A percentile compares a stretch with the other conserved stretches of the same genome.
Evolutionary conservation across 2,888 invertebrate genomes (phyloP).

Genomic region (Chirona hameri): DNA sequence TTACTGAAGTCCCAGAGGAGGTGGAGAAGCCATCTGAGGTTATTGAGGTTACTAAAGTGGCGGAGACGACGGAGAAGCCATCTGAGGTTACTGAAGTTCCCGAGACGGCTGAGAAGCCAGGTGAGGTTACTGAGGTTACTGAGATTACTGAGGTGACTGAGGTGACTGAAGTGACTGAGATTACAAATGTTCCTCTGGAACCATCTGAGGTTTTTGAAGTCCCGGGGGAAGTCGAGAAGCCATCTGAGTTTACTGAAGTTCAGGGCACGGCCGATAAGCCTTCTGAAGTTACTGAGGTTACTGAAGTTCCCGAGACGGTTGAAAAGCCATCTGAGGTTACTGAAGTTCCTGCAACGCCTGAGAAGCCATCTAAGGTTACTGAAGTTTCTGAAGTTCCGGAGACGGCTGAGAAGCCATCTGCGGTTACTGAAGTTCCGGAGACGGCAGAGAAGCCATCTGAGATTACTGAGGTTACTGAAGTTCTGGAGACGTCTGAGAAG

Average conservation of each 20-base stretch:
- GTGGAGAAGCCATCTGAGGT: neutral
- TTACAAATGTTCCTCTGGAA: neutral
- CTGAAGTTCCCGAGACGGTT: neutral
- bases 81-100: neutral
- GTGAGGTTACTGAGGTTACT: too few relatives aligned
- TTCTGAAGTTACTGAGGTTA: neutral
- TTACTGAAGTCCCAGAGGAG: too few relatives aligned
- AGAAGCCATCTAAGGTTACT: neutral
- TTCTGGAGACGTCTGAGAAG: neutral
- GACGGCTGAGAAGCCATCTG: conserved; percentile 14
- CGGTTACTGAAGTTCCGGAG: neutral
- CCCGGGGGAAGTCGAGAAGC: neutral
- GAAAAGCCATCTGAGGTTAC: neutral
- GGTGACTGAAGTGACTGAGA: too few relatives aligned
- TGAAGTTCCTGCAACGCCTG: neutral
- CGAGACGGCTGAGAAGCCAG: neutral
- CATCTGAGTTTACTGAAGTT: too few relatives aligned
- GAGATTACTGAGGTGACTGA: too few relatives aligned
- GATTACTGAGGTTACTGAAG: neutral
- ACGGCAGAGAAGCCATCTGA: neutral
- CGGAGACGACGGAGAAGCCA: too few relatives aligned
- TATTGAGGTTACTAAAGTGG: too few relatives aligned
- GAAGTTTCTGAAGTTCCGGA: neutral
- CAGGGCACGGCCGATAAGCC: too few relatives aligned
- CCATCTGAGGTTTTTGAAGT: neutral